These are phyloP conservation scores for Bombus waltoni DNA, from an alignment of 1,140 invertebrate genomes.

Conservation along the genomic window DNA sequence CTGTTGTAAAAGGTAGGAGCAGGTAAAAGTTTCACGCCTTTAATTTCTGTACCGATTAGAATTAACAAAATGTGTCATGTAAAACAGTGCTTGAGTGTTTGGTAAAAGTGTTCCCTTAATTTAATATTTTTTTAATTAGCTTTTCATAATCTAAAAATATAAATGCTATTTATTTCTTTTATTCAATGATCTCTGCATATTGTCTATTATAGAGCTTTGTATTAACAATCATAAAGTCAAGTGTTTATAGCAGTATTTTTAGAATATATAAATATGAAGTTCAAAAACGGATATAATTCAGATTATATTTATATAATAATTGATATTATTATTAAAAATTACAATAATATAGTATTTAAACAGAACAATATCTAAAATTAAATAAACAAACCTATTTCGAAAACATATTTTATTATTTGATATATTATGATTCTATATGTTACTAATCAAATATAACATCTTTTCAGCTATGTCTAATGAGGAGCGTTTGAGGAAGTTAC, in stretches of 20 bases:
- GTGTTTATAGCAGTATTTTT: neutral
- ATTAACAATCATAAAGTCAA: neutral
- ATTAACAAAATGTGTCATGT: conserved; percentile 18
- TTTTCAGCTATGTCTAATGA: conserved; percentile 76
- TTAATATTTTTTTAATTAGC: neutral
- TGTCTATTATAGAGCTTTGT: neutral
- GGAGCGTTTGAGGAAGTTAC: conserved; percentile 78
- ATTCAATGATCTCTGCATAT: neutral
- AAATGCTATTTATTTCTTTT: neutral
- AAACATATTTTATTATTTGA: neutral
- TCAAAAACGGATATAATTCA: neutral
- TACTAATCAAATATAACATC: conserved; percentile 16
- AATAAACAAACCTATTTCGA: neutral
- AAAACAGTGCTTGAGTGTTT: neutral
- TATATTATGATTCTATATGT: neutral
- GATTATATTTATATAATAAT: neutral
- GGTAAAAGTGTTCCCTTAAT: neutral
- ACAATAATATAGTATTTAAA: neutral
- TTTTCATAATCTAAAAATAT: neutral
- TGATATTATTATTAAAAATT: neutral
- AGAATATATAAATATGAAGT: neutral
- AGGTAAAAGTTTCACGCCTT: neutral
- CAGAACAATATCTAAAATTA: neutral
- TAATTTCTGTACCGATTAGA: neutral
- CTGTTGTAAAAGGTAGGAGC: conserved; percentile 20